Base-by-base conservation (phyloP, 2,113 vertebrate species). In the Romanogobio albipinnatus region DNA sequence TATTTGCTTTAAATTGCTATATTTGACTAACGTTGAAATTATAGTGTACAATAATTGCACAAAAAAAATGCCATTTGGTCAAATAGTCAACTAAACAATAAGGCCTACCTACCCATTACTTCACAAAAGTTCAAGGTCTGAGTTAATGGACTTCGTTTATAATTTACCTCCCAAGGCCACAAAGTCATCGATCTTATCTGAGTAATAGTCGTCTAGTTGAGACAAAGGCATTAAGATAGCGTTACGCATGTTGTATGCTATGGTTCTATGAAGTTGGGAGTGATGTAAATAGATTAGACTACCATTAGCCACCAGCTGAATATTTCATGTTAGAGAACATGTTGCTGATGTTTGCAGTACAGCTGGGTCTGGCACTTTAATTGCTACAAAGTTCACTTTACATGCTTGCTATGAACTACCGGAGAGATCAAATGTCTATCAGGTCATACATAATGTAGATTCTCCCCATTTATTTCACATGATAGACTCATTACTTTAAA, bases 291-390 rank as follows among this genome's bases (percentile, higher is more conserved):
- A 58, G 66, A 70, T 76, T 70, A 36, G 71, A 73, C 51, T 39
- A 58, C 87, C 64, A 75, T 86, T 88, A 82, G 77, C 47, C 2
- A 26, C n/a, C 19, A 71, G 79, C 29, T 87, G n/a, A 87, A 87
- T 89, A 79, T 86, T 86, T 89, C 13, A 86, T 82, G 73, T 14
- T 58, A 39, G 9, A 51, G 24, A 82, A 75, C 77, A 62, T 82
- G 70, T 66, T 87, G 79, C 83, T 89, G 83, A 88, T 82, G 24
- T 59, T 15, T 19, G 76, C 59, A 84, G 56, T 36, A 14, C 47
- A 13, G 68, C 33, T 10, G 56, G 26, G 15, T 78, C 83, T 56
- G 19, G 19, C 43, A 14, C 47, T 71, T 71, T 86, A 85, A 62
- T 82, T 51, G 39, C 29, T 8, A 29, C 11, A 24, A 22, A 75